Conservation (phyloP, 1,140 invertebrate genomes). For the Zaprionus ornatus region DNA sequence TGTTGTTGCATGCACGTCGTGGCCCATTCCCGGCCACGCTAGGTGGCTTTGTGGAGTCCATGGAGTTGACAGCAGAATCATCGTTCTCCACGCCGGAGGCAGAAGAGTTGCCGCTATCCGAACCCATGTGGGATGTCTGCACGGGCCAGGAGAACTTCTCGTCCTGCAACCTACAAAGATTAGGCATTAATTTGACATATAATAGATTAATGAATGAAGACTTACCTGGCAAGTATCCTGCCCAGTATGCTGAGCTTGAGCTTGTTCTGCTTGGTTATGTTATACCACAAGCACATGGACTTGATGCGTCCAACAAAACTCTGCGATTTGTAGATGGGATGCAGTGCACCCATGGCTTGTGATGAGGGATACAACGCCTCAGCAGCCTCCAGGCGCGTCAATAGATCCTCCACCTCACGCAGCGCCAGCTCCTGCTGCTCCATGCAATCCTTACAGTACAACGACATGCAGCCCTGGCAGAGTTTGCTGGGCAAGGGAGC, state of each 20-base stretch:
- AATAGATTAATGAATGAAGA: background rate
- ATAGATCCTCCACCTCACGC: conserved; percentile 88
- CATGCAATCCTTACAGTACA: conserved; percentile 89
- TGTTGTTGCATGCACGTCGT: conserved; percentile 47
- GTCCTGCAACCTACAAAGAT: conserved; percentile 67
- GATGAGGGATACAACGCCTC: conserved; percentile 93
- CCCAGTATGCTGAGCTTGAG: conserved; percentile 92
- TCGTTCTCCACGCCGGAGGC: conserved; percentile 77
- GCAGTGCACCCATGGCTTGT: conserved; percentile 90
- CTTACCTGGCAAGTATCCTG: conserved; percentile 87
- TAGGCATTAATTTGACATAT: background rate
- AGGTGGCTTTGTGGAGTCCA: conserved; percentile 73
- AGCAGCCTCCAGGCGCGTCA: conserved; percentile 90
- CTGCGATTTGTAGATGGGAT: conserved; percentile 88
- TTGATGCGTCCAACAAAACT: conserved; percentile 89
- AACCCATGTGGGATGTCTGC: conserved; percentile 65
- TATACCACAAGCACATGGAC: conserved; percentile 95
- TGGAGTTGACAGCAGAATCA: conserved; percentile 76
- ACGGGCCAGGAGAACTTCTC: conserved; percentile 83
- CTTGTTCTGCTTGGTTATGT: conserved; percentile 92
- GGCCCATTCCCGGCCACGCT: conserved; percentile 46
- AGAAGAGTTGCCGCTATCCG: conserved; percentile 76
- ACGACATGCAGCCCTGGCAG: conserved; percentile 86
- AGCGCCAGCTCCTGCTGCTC: conserved; percentile 89
- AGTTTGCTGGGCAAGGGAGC: conserved; percentile 70